phyloP scores from a whole-genome alignment of 2,888 invertebrate species.

The Macrosoma leucophasiata region DNA sequence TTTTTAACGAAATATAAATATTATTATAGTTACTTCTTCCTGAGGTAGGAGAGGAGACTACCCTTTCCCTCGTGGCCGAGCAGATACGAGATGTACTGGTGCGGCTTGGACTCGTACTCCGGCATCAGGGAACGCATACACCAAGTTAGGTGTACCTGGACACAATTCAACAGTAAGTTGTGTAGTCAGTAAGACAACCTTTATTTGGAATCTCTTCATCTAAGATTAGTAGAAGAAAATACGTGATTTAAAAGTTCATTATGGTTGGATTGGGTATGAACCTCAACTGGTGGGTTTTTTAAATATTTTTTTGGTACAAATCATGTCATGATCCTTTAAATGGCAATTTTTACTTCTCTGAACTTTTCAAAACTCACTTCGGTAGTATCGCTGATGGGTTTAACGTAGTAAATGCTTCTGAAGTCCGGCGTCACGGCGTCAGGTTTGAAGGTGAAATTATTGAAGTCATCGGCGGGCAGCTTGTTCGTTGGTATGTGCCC shows the following conservation, averaged over 20 bases:
- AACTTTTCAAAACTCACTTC: conserved; percentile 74
- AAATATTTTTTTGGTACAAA: too few relatives aligned
- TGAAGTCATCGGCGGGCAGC: conserved; percentile 78
- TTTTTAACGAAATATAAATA: too few relatives aligned
- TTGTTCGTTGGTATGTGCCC: conserved; percentile 81
- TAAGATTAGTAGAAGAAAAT: too few relatives aligned
- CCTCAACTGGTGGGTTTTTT: too few relatives aligned
- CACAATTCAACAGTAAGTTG: too few relatives aligned
- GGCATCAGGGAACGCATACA: conserved; percentile 60
- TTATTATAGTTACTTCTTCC: conserved; percentile 75
- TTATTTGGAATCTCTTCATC: too few relatives aligned
- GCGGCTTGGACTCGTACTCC: conserved; percentile 84
- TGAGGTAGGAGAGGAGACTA: conserved; percentile 85
- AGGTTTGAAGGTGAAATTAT: conserved; percentile 51
- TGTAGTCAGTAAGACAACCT: too few relatives aligned
- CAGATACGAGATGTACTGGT: conserved; percentile 85
- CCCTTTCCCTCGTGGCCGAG: conserved; percentile 92
- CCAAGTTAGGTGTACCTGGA: conserved; percentile 63
- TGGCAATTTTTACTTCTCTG: too few relatives aligned
- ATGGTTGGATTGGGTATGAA: too few relatives aligned
- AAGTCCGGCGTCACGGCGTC: conserved; percentile 77
- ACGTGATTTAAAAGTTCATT: too few relatives aligned
- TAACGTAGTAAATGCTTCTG: conserved; percentile 82
- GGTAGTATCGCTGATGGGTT: conserved; percentile 83
- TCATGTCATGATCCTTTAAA: too few relatives aligned